These are phyloP conservation scores for Addax nasomaculatus DNA, from an alignment of 2,113 vertebrate genomes.

Conservation along the genomic window DNA sequence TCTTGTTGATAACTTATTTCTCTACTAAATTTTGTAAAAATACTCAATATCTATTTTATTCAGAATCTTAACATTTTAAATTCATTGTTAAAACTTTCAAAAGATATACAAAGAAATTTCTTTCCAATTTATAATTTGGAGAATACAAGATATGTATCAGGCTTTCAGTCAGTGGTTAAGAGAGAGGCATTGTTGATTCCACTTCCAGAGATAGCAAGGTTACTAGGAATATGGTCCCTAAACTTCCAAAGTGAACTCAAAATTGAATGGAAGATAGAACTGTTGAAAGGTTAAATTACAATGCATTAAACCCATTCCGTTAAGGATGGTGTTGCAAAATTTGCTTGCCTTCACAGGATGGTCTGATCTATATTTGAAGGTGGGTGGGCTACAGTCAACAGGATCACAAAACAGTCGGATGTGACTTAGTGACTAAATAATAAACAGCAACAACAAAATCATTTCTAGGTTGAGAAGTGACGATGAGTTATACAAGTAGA, in stretches of 20 bases:
- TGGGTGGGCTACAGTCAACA: neutral
- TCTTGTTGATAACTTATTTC: neutral
- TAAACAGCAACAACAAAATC: neutral
- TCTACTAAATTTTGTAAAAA: neutral
- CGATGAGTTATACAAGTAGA: neutral
- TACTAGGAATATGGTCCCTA: neutral
- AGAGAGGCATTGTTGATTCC: neutral
- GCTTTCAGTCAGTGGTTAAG: neutral
- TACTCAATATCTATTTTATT: neutral
- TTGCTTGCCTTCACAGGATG: neutral
- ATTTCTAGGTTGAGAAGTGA: neutral
- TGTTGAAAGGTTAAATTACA: fast-evolving
- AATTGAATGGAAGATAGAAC: neutral
- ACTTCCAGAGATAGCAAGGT: neutral
- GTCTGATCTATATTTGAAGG: neutral
- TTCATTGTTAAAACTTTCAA: neutral
- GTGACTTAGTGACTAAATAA: neutral
- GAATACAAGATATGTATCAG: neutral
- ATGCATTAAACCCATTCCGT: no score
- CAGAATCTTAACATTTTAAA: neutral
- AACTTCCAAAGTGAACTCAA: neutral
- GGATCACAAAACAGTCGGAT: neutral
- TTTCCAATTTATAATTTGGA: neutral
- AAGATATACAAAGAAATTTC: neutral
- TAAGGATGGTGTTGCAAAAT: fast-evolving